Base-by-base conservation (phyloP, 2,888 invertebrate species). In the Drosophila kokeensis region DNA sequence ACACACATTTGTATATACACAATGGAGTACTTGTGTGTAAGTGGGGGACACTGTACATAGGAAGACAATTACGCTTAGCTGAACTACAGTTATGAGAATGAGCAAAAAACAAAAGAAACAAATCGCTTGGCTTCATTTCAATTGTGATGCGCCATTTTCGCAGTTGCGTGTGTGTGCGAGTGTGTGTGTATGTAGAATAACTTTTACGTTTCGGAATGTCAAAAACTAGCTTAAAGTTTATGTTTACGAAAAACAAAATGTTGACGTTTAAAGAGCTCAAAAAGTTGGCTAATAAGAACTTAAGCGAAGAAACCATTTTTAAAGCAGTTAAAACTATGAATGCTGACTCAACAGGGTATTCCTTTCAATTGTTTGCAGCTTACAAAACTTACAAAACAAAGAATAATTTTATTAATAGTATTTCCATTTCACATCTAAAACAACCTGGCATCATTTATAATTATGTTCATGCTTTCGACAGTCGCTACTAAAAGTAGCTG, bases 51-150 rank as follows among this genome's bases (percentile, higher is more conserved):
- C 38, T 73, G 81, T 83, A 83, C 74, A 85, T 85, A 90, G 84
- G 90, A 85, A 85, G 89, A 75, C 77, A 85, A 83, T 90, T 76
- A 69, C 64, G 45, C 40, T 73, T 32, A 57, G 61, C 42, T 62
- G 59, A 65, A 72, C 61, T 72, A 78, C 78, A 78, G 68, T 81
- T 77, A 69, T 54, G 78, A 71, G 72, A 66, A 63, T 18, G 62
- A 50, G 62, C 38, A 21, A 48, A 13, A 10, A 53, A 21, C 42
- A 21, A 42, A 49, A 29, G 40, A 32, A 18, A 58, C 29, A 27
- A 27, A 40, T 50, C 76, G 54, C 55, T 69, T 60, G 52, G n/a
- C 8, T 64, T 66, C 49, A 66, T 61, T 66, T 66, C 36, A 67
- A 64, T 59, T 49, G 77, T 52, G 77, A 78, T 81, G 77, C 81